These are phyloP conservation scores for Rhagoletis pomonella DNA, from an alignment of 1,140 invertebrate genomes.

Conservation along the genomic window DNA sequence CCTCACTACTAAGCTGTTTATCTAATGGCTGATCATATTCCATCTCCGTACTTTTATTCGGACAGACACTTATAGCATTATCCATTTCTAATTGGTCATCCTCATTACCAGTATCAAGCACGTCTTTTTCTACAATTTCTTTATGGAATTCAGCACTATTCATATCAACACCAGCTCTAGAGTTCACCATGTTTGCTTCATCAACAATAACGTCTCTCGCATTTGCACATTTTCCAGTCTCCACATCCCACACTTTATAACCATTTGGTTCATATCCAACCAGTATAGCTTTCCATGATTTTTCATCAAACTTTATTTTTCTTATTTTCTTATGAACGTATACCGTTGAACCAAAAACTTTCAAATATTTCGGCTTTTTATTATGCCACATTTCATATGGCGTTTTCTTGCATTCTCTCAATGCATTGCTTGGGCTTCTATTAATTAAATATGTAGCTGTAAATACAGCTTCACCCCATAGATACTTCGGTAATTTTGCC, in stretches of 20 bases:
- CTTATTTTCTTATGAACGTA: background rate
- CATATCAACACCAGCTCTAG: too few relatives aligned
- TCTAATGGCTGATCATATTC: background rate
- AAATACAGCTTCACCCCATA: background rate
- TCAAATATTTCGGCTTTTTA: background rate
- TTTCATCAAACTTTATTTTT: background rate
- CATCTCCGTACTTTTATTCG: background rate
- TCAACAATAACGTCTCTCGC: too few relatives aligned
- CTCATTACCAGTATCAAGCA: too few relatives aligned
- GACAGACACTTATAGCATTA: background rate
- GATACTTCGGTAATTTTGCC: background rate
- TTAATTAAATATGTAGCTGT: conserved; percentile 7
- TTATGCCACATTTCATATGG: too few relatives aligned
- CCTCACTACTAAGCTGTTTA: background rate
- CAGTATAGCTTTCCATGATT: background rate
- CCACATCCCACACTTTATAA: background rate
- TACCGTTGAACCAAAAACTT: conserved; percentile 6
- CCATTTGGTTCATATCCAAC: too few relatives aligned
- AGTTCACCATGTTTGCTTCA: too few relatives aligned
- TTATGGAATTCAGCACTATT: too few relatives aligned
- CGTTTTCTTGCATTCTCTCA: too few relatives aligned
- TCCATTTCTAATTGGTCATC: too few relatives aligned
- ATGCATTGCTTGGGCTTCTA: background rate
- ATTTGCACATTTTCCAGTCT: background rate
- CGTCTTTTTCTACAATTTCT: too few relatives aligned